Percentiles rank a stretch among this genome's conserved stretches.
Evolutionary conservation across 2,888 invertebrate genomes (phyloP).

Genomic region (Clanis bilineata): DNA sequence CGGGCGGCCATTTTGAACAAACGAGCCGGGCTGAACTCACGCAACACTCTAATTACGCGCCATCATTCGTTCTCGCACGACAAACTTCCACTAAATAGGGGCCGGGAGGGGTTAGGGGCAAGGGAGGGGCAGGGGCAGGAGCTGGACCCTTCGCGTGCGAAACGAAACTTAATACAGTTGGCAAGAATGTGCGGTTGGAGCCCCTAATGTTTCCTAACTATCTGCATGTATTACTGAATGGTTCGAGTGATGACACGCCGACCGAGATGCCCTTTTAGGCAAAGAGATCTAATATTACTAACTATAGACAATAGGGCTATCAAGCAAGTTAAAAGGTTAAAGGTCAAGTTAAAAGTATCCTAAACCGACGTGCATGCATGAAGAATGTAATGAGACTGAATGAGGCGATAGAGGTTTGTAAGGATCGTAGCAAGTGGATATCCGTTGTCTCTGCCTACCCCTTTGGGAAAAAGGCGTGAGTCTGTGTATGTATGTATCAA

Average conservation of each 20-base stretch:
- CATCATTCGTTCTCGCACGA: conserved; percentile 17
- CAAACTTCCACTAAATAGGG: conserved; percentile 16
- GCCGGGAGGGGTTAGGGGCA: neutral
- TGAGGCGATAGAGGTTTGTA: too few relatives aligned
- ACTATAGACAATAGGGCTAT: too few relatives aligned
- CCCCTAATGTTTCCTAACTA: conserved; percentile 7
- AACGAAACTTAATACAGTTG: conserved; percentile 50
- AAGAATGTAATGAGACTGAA: too few relatives aligned
- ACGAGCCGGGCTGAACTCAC: conserved; percentile 15
- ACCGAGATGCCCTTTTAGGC: neutral
- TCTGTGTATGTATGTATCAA: too few relatives aligned
- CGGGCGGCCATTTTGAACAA: conserved; percentile 14
- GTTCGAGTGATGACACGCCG: neutral
- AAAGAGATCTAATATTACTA: too few relatives aligned
- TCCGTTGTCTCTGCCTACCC: too few relatives aligned
- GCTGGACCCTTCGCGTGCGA: conserved; percentile 44
- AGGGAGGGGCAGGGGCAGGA: neutral
- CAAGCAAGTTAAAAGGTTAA: too few relatives aligned
- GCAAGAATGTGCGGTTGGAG: conserved; percentile 57
- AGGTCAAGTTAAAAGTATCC: too few relatives aligned
- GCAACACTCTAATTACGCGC: conserved; percentile 19
- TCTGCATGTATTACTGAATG: conserved; percentile 4
- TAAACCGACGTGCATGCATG: too few relatives aligned
- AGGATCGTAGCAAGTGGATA: too few relatives aligned
- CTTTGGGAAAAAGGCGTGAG: too few relatives aligned